Evolutionary conservation across 2,113 vertebrate species (phyloP).

Genomic region (Phylloscopus trochilus): DNA sequence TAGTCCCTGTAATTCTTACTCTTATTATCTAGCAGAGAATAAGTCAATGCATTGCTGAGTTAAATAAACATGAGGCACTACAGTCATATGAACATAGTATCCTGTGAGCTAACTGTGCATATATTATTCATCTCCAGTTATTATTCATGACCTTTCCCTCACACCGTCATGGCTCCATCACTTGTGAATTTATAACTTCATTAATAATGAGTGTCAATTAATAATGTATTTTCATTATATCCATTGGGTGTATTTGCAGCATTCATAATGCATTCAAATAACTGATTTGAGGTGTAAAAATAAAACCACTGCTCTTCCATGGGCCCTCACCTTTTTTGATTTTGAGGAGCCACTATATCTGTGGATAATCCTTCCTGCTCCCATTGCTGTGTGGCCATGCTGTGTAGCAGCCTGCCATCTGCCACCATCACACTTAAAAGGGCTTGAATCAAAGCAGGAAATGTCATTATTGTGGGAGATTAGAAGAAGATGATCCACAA

Average conservation of each 20-base stretch:
- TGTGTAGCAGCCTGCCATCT: constrained; percentile 39
- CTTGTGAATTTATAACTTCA: constrained; percentile 61
- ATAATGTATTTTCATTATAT: constrained; percentile 66
- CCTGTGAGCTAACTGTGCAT: constrained; percentile 50
- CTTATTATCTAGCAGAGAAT: constrained; percentile 12
- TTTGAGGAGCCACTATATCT: constrained; percentile 38
- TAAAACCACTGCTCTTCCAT: not conserved
- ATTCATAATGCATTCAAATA: constrained; percentile 63
- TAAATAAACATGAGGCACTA: constrained; percentile 65
- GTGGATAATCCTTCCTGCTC: constrained; percentile 16
- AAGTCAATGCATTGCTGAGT: not conserved
- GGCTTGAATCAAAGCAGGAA: constrained; percentile 36
- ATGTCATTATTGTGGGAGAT: not conserved
- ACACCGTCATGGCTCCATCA: constrained; percentile 19
- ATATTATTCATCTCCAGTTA: constrained; percentile 65
- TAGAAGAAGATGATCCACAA: not conserved
- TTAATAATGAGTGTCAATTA: constrained; percentile 68
- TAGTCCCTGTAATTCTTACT: not conserved
- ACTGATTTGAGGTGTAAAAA: constrained; percentile 39
- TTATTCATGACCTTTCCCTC: constrained; percentile 59
- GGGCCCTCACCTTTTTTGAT: constrained; percentile 26
- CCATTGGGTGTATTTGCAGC: constrained; percentile 57
- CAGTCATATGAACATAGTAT: constrained; percentile 38
- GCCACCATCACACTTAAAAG: constrained; percentile 21
- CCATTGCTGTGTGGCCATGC: not conserved